These are phyloP conservation scores for Diarsia brunnea DNA, from an alignment of 2,888 invertebrate species.

Conservation along the genomic window DNA sequence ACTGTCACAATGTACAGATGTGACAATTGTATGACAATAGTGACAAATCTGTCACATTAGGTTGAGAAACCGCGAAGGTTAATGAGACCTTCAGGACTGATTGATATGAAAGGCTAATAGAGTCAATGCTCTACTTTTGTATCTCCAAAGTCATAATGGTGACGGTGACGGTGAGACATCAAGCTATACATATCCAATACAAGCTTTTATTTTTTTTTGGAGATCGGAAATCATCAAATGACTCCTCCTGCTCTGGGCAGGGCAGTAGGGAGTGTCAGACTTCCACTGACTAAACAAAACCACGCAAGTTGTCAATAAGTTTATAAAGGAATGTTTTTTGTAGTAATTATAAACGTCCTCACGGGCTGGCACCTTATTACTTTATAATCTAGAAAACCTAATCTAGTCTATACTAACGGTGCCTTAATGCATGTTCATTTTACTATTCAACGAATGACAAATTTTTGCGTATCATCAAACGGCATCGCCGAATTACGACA, in stretches of 20 bases:
- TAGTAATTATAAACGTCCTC: not conserved
- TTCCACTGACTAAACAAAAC: too few relatives aligned
- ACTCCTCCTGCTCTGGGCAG: too few relatives aligned
- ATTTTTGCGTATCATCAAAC: constrained; percentile 51
- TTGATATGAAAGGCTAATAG: constrained; percentile 49
- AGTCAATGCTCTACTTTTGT: constrained; percentile 41
- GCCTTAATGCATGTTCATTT: constrained; percentile 20
- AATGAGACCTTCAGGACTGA: constrained; percentile 55
- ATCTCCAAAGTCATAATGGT: not conserved
- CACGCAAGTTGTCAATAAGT: not conserved
- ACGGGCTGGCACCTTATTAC: too few relatives aligned
- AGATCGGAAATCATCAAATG: too few relatives aligned
- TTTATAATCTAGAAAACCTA: not conserved
- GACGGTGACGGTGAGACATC: too few relatives aligned
- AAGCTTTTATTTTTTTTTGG: too few relatives aligned
- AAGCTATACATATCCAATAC: too few relatives aligned
- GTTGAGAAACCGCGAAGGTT: constrained; percentile 40
- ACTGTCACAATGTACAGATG: constrained; percentile 53
- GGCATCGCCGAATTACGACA: constrained; percentile 54
- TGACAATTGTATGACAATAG: constrained; percentile 49
- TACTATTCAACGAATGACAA: constrained; percentile 46
- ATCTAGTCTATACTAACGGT: not conserved
- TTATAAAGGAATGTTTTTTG: not conserved
- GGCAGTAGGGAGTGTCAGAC: too few relatives aligned
- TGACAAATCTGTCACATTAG: constrained; percentile 53